phyloP scores from a whole-genome alignment of 92 coral and sea anemone genomes.

The Ricordea florida region DNA sequence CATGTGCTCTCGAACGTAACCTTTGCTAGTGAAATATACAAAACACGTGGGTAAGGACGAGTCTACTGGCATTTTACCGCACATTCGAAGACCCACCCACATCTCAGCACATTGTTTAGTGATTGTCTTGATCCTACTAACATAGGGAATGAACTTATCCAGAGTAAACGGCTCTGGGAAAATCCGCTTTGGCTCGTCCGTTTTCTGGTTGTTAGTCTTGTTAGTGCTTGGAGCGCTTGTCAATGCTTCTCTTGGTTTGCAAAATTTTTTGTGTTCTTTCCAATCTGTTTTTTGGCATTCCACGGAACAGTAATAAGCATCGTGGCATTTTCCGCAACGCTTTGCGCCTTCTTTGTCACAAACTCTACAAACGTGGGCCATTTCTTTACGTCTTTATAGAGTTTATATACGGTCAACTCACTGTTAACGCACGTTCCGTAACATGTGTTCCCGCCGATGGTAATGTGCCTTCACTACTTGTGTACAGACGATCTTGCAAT shows the following conservation, averaged over 20 bases:
- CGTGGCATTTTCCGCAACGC: slow-evolving; percentile 8
- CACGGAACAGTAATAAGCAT: slow-evolving; percentile 8
- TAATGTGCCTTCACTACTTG: too few relatives aligned
- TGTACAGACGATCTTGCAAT: too few relatives aligned
- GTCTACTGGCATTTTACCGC: slow-evolving; percentile 12
- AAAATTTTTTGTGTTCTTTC: slow-evolving; percentile 6
- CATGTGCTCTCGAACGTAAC: slow-evolving; percentile 3
- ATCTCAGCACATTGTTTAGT: not conserved
- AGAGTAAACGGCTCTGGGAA: slow-evolving; percentile 8
- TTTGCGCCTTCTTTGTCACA: slow-evolving; percentile 5
- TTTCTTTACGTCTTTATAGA: not conserved
- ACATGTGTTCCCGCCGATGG: too few relatives aligned
- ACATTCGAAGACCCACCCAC: not conserved
- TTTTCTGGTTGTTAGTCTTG: not conserved
- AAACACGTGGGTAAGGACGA: slow-evolving; percentile 15
- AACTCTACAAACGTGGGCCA: slow-evolving; percentile 3
- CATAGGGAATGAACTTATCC: not conserved
- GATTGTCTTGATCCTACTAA: not conserved
- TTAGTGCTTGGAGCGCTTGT: not conserved
- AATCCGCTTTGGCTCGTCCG: too few relatives aligned
- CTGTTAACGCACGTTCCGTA: too few relatives aligned
- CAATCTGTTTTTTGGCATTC: slow-evolving; percentile 12
- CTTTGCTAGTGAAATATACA: not conserved
- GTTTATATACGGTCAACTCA: too few relatives aligned
- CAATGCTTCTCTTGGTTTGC: not conserved